Evolutionary conservation across 2,888 invertebrate genomes (phyloP), one percentile per base, ranked within the genome.

Genomic region (Timandra comae): DNA sequence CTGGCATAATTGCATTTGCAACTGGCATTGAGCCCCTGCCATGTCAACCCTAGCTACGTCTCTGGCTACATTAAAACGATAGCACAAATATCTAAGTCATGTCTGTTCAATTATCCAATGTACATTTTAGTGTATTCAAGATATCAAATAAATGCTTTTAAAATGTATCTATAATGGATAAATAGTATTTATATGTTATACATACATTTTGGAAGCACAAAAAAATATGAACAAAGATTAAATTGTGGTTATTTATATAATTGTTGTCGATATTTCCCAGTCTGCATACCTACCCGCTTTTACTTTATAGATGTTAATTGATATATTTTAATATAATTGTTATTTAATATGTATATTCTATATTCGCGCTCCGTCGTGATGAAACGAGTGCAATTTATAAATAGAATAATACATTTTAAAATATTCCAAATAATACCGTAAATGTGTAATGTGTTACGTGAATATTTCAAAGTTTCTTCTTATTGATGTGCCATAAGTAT

Each of bases 161-260:
- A n/a, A n/a, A n/a, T n/a, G n/a, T n/a, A n/a, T n/a, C n/a, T n/a
- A n/a, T n/a, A n/a, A n/a, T n/a, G n/a, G n/a, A n/a, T n/a, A n/a
- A n/a, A n/a, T n/a, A n/a, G n/a, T n/a, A n/a, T n/a, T n/a, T n/a
- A n/a, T n/a, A n/a, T n/a, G n/a, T n/a, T 16, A 6, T 16, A 16
- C 35, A 30, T 29, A 38, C 30, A 32, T 41, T 29, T 12, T 27
- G 2, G 33, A 33, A 3, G 35, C 19, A 33, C n/a, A 25, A 29
- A 38, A 39, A 43, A 35, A 36, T 16, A 25, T 21, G 10, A 23
- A n/a, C n/a, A n/a, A n/a, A 29, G 29, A 33, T n/a, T 27, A 28
- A 29, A 33, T 43, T 36, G 37, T 71, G 64, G 51, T 65, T 58
- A 55, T 69, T 61, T 70, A 68, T n/a, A n/a, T 69, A 63, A 61